phyloP scores from a whole-genome alignment of 1,140 invertebrate species.

The Branchinecta lynchi region DNA sequence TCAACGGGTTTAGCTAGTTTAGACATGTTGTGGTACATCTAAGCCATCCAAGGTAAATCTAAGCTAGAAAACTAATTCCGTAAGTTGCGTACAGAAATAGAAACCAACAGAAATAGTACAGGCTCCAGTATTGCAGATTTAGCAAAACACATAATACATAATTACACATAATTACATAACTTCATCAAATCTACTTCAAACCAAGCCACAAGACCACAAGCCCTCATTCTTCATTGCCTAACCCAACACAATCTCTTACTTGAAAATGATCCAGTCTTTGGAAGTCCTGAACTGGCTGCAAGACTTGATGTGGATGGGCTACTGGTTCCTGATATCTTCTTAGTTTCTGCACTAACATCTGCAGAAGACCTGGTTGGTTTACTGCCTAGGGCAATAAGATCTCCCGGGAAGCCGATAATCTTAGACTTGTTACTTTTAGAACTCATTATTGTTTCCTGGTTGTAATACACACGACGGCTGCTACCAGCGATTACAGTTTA shows the following conservation, averaged over 20 bases:
- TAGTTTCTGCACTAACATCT: neutral
- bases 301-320: neutral
- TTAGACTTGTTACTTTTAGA: conserved; percentile 7
- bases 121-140: no score
- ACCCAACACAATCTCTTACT: conserved; percentile 12
- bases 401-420: conserved; percentile 40
- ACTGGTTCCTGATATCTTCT: conserved; percentile 4
- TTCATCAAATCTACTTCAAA: no score
- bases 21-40: no score
- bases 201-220: no score
- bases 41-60: no score
- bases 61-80: no score
- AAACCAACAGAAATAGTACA: no score
- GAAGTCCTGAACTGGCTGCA: neutral
- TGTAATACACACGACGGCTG: neutral
- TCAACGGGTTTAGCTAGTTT: no score
- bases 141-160: no score
- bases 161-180: no score
- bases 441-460: neutral
- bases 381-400: conserved; percentile 41
- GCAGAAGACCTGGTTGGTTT: conserved; percentile 32
- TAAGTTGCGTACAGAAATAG: no score
- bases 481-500: no score
- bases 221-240: neutral
- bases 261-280: conserved; percentile 15